These are phyloP conservation scores for Rhinophrynus dorsalis DNA, from an alignment of 2,797 vertebrate species.

Conservation along the genomic window DNA sequence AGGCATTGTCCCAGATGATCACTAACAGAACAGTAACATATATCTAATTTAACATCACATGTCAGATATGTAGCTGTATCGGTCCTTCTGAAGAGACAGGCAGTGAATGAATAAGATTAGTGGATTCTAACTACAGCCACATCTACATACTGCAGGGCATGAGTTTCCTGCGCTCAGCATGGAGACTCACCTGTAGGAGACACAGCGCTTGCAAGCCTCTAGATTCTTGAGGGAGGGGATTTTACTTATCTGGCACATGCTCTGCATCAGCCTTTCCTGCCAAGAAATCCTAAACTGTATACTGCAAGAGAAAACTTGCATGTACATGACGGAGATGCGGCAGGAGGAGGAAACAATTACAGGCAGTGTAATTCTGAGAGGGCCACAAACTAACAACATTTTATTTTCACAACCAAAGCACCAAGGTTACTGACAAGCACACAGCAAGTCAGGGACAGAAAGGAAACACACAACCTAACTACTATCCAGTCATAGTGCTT, in stretches of 20 bases:
- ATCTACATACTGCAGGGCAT: slow-evolving; percentile 25
- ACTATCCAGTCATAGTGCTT: too few relatives aligned
- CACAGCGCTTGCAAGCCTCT: not conserved
- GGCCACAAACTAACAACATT: not conserved
- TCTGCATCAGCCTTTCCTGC: not conserved
- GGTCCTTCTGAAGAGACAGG: not conserved
- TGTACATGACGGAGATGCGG: not conserved
- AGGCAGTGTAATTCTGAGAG: too few relatives aligned
- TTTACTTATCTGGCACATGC: slow-evolving; percentile 8
- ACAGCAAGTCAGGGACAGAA: too few relatives aligned
- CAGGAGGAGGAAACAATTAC: not conserved
- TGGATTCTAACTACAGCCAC: slow-evolving; percentile 17
- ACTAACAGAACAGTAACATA: not conserved
- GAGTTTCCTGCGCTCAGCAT: slow-evolving; percentile 10
- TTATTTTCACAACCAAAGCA: too few relatives aligned
- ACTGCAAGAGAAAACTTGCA: slow-evolving; percentile 1
- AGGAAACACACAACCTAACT: too few relatives aligned
- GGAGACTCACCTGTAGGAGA: slow-evolving; percentile 8
- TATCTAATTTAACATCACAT: not conserved
- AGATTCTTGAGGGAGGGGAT: slow-evolving; percentile 11
- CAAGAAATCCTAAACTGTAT: slow-evolving; percentile 12
- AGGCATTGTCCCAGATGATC: too few relatives aligned
- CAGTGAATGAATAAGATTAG: not conserved
- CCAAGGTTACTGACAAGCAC: too few relatives aligned
- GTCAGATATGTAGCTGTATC: not conserved